phyloP scores from a whole-genome alignment of 1,140 invertebrate genomes.

The Drosophila azteca region DNA sequence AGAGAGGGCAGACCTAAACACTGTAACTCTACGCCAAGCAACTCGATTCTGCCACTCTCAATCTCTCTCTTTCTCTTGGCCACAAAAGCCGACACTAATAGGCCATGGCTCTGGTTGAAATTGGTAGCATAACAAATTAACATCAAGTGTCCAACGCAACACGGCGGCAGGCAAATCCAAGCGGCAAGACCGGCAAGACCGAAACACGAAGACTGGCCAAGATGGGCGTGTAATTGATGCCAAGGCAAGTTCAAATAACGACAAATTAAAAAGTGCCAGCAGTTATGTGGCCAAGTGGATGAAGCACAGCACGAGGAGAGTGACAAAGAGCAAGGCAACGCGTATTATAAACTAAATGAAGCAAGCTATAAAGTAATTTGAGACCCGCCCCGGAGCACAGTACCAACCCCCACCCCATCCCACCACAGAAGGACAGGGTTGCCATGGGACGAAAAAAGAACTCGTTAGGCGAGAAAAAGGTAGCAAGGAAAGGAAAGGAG shows the following conservation, averaged over 20 bases:
- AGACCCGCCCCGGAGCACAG: conserved; percentile 36
- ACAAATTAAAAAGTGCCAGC: conserved; percentile 65
- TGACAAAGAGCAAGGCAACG: conserved; percentile 33
- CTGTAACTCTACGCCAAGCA: not conserved
- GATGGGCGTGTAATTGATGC: conserved; percentile 50
- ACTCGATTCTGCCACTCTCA: conserved; percentile 1
- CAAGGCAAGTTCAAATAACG: conserved; percentile 53
- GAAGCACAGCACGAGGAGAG: not conserved
- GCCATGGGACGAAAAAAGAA: conserved; percentile 57
- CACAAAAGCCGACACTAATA: conserved; percentile 39
- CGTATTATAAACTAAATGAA: conserved; percentile 71
- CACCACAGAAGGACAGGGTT: conserved; percentile 42
- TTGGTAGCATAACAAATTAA: conserved; percentile 42
- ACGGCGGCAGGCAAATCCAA: conserved; percentile 5
- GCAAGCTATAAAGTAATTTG: conserved; percentile 74
- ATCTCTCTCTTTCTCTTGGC: not conserved
- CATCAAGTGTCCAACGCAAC: conserved; percentile 15
- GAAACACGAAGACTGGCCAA: conserved; percentile 1
- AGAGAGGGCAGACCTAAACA: too few relatives aligned
- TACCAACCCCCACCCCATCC: conserved; percentile 11
- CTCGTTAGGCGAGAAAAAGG: conserved; percentile 57
- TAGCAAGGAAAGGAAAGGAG: conserved; percentile 49
- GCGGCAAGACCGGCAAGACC: conserved; percentile 1
- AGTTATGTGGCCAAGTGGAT: conserved; percentile 17
- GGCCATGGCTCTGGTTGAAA: conserved; percentile 18